Base-by-base conservation (phyloP, 2,113 vertebrate species). In the Rhombomys opimus region DNA sequence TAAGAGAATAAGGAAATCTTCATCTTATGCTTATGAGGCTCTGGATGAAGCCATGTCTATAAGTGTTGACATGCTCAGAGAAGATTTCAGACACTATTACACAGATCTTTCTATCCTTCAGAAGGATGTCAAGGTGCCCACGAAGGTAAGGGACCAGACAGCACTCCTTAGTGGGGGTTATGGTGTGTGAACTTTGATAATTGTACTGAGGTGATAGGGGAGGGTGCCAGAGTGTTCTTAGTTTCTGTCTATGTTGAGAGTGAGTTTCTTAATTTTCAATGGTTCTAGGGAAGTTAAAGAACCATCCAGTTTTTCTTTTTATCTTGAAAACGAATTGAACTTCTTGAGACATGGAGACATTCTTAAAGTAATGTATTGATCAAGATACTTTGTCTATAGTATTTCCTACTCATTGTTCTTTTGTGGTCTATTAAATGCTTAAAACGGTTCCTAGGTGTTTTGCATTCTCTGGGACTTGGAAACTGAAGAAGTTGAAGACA, bases 11-110 rank as follows among this genome's bases (percentile, higher is more conserved):
- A 99, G 98, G 93, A 99, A 99, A 98, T 99, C 99, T 0, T 99
- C 99, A 0, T 99, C 99, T 0, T 99, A 99, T 1, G 99, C 99
- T 98, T 99, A 99, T 7, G 99, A 99, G 80, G 99, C 99, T 61
- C 98, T 99, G 80, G 99, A 99, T 98, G 99, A 99, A 98, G 99
- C 99, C 89, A 99, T 99, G 99, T 99, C 99, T 54, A 99, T 99
- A 80, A 99, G 99, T 97, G 99, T 99, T 72, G 99, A 99, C 84
- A 99, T 99, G 52, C 98, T 99, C 46, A 98, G 98, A 92, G 98
- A 99, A 5, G 98, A 99, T 52, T 98, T 99, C 75, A 98, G 97
- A 94, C 98, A 99, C 75, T 99, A 99, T 92, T 99, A 99, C 98
- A 99, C 98, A 96, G 99, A 99, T 95, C 98, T 99, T 67, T 99